A percentile compares a stretch with the other conserved stretches of the same genome.
Evolutionary conservation across 2,113 vertebrate genomes (phyloP).

Genomic region (Procavia capensis): DNA sequence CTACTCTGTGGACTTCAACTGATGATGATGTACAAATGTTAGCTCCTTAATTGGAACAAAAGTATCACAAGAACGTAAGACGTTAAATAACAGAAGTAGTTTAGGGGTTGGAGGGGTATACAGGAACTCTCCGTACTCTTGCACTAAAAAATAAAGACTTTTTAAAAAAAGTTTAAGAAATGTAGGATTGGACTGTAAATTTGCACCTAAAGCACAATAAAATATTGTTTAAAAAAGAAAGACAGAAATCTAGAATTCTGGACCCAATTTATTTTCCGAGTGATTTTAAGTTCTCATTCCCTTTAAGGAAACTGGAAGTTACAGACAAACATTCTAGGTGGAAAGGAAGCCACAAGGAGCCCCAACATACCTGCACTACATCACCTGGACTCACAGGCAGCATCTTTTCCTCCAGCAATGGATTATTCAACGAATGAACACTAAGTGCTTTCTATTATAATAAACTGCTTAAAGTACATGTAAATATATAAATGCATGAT

Average conservation of each 20-base stretch:
- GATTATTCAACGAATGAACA: background rate
- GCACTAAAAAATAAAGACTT: background rate
- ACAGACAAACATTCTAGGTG: background rate
- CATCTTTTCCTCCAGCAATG: background rate
- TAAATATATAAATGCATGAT: background rate
- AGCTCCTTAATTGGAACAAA: too few relatives aligned
- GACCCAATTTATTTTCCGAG: slow-evolving; percentile 24
- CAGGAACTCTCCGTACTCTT: too few relatives aligned
- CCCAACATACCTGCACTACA: background rate
- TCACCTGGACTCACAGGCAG: background rate
- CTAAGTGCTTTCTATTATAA: background rate
- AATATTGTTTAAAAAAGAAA: background rate
- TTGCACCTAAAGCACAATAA: too few relatives aligned
- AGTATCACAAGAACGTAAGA: too few relatives aligned
- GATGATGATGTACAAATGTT: too few relatives aligned
- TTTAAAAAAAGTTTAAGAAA: background rate
- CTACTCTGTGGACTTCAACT: too few relatives aligned
- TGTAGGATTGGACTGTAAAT: too few relatives aligned
- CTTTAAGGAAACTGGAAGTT: slow-evolving; percentile 19
- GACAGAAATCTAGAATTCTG: background rate
- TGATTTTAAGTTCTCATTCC: slow-evolving; percentile 34
- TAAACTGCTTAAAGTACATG: background rate
- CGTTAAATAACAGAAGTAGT: too few relatives aligned
- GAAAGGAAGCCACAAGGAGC: background rate
- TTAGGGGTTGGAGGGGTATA: too few relatives aligned